Conservation (phyloP, 2,888 invertebrate species). For the Zaprionus lineosus region DNA sequence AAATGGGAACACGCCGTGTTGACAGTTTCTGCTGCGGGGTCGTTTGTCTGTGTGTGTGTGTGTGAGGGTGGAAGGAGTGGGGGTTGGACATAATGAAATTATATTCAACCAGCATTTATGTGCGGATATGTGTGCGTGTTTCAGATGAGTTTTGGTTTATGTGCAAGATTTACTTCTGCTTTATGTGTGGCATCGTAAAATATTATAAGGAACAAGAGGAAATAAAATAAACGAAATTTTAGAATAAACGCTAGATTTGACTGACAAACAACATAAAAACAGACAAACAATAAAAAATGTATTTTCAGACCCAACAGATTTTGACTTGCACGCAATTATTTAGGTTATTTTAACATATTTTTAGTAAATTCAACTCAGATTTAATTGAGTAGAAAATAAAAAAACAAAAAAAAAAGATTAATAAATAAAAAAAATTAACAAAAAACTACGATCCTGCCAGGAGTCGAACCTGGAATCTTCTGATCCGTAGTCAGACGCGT, state of each 20-base stretch:
- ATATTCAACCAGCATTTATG: conserved; percentile 34
- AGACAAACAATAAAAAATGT: too few species aligned
- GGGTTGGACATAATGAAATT: conserved; percentile 42
- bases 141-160: conserved; percentile 51
- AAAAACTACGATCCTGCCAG: conserved; percentile 77
- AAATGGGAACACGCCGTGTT: conserved; percentile 49
- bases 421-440: conserved; percentile 8
- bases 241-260: conserved; percentile 22
- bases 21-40: conserved; percentile 48
- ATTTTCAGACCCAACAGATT: too few species aligned
- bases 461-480: conserved; percentile 83
- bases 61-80: neutral
- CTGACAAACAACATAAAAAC: too few species aligned
- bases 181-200: conserved; percentile 48
- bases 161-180: conserved; percentile 46
- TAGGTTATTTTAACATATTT: too few species aligned
- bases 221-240: conserved; percentile 42
- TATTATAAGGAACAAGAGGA: conserved; percentile 10
- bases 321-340: too few species aligned
- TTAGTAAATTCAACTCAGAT: too few species aligned
- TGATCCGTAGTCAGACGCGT: conserved; percentile 83
- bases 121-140: conserved; percentile 17
- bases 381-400: neutral
- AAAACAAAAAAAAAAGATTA: neutral
- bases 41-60: neutral